These are phyloP conservation scores for Rissa tridactyla DNA, from an alignment of 2,113 vertebrate species.

Conservation along the genomic window DNA sequence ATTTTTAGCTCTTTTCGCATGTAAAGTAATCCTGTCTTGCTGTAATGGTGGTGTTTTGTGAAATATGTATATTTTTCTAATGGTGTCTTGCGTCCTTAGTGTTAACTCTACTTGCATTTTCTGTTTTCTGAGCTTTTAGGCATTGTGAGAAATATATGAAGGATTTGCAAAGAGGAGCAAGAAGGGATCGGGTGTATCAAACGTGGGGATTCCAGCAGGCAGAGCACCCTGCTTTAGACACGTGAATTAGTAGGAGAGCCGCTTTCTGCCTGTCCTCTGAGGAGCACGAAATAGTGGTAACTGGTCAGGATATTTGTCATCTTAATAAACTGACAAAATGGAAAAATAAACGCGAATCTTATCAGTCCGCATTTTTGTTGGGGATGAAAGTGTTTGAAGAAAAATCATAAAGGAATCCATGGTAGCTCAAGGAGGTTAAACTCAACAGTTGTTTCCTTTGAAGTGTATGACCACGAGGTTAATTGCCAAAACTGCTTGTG, in stretches of 20 bases:
- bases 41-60: slow-evolving; percentile 7
- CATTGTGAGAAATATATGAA: slow-evolving; percentile 64
- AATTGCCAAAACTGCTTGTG: slow-evolving; percentile 93
- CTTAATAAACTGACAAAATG: slow-evolving; percentile 74
- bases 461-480: slow-evolving; percentile 89
- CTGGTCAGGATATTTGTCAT: slow-evolving; percentile 35
- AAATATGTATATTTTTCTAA: slow-evolving; percentile 45
- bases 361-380: slow-evolving; percentile 68
- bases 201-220: slow-evolving; percentile 52
- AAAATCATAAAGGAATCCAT: slow-evolving; percentile 82
- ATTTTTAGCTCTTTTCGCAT: background rate
- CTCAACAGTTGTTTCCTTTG: slow-evolving; percentile 88
- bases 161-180: slow-evolving; percentile 72
- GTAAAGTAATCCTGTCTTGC: background rate
- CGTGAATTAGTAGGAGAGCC: slow-evolving; percentile 35
- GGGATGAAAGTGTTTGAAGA: slow-evolving; percentile 88
- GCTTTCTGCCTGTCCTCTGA: background rate
- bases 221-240: slow-evolving; percentile 36
- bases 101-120: slow-evolving; percentile 58
- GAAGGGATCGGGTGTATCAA: slow-evolving; percentile 67
- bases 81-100: slow-evolving; percentile 17
- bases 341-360: slow-evolving; percentile 73
- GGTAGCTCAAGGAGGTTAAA: slow-evolving; percentile 89
- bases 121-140: slow-evolving; percentile 67
- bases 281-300: background rate